Evolutionary conservation across 1,140 invertebrate species (phyloP).

Genomic region (Atta colombica): DNA sequence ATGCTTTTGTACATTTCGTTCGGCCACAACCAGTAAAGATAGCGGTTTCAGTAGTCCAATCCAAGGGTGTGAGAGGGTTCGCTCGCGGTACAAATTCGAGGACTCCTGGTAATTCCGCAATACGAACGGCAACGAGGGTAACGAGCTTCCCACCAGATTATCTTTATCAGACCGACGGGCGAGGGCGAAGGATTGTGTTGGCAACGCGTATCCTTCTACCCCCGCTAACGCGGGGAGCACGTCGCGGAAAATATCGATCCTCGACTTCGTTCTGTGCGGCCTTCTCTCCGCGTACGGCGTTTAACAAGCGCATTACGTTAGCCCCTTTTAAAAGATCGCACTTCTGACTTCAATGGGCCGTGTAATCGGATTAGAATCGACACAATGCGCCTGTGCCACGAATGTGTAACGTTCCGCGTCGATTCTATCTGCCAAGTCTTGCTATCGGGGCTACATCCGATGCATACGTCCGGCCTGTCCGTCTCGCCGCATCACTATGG

Average conservation of each 20-base stretch:
- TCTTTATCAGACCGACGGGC: slow-evolving; percentile 74
- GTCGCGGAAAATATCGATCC: slow-evolving; percentile 83
- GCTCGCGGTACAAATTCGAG: slow-evolving; percentile 76
- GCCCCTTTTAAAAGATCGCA: slow-evolving; percentile 85
- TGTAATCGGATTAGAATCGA: slow-evolving; percentile 86
- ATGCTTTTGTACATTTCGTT: slow-evolving; percentile 22
- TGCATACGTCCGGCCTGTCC: slow-evolving; percentile 42
- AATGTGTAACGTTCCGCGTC: slow-evolving; percentile 77
- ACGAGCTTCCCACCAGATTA: slow-evolving; percentile 80
- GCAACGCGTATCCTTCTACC: slow-evolving; percentile 63
- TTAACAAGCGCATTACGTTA: slow-evolving; percentile 83
- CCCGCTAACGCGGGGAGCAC: slow-evolving; percentile 43
- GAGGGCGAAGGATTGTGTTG: slow-evolving; percentile 65
- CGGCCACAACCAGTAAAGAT: slow-evolving; percentile 47
- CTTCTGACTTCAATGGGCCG: slow-evolving; percentile 86
- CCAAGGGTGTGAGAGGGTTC: not conserved
- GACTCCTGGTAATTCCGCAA: slow-evolving; percentile 74
- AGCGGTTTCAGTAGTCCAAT: slow-evolving; percentile 11
- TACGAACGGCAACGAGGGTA: slow-evolving; percentile 76
- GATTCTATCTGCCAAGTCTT: slow-evolving; percentile 81
- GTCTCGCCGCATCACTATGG: not conserved
- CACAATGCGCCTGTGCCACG: slow-evolving; percentile 74
- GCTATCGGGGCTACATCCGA: slow-evolving; percentile 52
- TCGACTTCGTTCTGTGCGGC: not conserved
- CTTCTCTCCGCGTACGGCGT: slow-evolving; percentile 66